Conservation (phyloP, 2,888 invertebrate genomes). For the Eristalis arbustorum region DNA sequence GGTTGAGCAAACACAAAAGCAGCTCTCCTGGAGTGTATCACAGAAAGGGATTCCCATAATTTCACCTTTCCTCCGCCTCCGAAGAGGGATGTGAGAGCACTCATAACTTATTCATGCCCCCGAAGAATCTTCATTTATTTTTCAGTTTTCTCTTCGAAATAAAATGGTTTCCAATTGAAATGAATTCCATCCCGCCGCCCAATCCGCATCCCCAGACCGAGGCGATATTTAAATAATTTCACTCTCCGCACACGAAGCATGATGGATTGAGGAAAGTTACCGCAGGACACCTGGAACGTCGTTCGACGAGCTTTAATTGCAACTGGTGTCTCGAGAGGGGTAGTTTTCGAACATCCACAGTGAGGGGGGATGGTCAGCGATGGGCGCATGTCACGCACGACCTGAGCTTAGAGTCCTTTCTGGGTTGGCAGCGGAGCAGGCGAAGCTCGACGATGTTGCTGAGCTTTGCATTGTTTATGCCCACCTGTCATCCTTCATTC, state of each 20-base stretch:
- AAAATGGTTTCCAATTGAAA: slow-evolving; percentile 5
- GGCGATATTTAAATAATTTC: not conserved
- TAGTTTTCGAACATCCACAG: not conserved
- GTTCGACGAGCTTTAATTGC: not conserved
- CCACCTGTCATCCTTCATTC: slow-evolving; percentile 1
- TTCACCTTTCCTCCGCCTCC: not conserved
- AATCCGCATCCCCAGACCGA: not conserved
- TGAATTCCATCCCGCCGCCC: not conserved
- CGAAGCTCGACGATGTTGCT: not conserved
- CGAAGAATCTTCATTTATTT: not conserved
- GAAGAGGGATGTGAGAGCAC: not conserved
- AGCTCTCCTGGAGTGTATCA: not conserved
- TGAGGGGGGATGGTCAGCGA: not conserved
- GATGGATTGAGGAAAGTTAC: not conserved
- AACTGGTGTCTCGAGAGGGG: slow-evolving; percentile 25
- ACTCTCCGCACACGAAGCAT: not conserved
- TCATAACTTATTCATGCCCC: slow-evolving; percentile 5
- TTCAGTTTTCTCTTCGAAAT: slow-evolving; percentile 3
- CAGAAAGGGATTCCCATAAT: not conserved
- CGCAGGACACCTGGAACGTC: not conserved
- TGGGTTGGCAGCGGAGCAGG: not conserved
- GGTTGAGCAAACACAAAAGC: slow-evolving; percentile 5
- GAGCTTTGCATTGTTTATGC: not conserved
- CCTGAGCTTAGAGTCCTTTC: not conserved
- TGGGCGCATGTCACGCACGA: slow-evolving; percentile 4